These are phyloP conservation scores for Serrognathus titanus DNA, from an alignment of 2,888 invertebrate species.

Conservation along the genomic window DNA sequence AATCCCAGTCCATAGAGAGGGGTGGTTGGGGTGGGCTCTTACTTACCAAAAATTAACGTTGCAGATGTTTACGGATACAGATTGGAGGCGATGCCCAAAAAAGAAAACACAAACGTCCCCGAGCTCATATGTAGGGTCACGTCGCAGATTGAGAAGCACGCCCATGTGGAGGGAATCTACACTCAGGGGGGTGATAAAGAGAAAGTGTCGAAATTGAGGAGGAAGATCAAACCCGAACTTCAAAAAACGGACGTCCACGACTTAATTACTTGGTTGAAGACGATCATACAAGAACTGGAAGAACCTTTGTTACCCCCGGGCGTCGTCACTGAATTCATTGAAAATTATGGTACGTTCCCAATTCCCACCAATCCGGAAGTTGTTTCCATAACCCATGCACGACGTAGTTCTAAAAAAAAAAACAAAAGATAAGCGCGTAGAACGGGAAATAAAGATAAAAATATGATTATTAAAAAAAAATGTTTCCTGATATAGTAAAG, in stretches of 20 bases:
- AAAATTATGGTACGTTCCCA: conserved; percentile 65
- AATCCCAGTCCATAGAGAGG: background rate
- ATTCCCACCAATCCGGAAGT: background rate
- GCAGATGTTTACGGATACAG: conserved; percentile 7
- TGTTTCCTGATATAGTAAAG: too few species aligned
- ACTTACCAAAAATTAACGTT: background rate
- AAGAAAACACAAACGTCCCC: conserved; percentile 55
- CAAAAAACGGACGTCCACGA: conserved; percentile 49
- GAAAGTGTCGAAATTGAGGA: conserved; percentile 25
- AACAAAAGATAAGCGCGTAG: too few species aligned
- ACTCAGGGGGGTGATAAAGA: conserved; percentile 74
- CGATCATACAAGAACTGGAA: conserved; percentile 87
- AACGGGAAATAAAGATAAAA: too few species aligned
- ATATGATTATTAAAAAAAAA: too few species aligned
- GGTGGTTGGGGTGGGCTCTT: background rate
- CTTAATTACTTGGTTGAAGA: conserved; percentile 82
- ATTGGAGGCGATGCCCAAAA: conserved; percentile 6
- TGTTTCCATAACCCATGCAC: too few species aligned
- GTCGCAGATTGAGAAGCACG: conserved; percentile 66
- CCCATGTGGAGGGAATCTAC: conserved; percentile 79
- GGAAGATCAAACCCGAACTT: conserved; percentile 33
- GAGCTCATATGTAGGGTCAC: conserved; percentile 77
- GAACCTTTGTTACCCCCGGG: conserved; percentile 81
- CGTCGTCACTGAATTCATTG: conserved; percentile 46
- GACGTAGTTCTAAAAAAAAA: too few species aligned